These are phyloP conservation scores for Oceanodroma tethys DNA, from an alignment of 2,113 vertebrate genomes.

Conservation along the genomic window DNA sequence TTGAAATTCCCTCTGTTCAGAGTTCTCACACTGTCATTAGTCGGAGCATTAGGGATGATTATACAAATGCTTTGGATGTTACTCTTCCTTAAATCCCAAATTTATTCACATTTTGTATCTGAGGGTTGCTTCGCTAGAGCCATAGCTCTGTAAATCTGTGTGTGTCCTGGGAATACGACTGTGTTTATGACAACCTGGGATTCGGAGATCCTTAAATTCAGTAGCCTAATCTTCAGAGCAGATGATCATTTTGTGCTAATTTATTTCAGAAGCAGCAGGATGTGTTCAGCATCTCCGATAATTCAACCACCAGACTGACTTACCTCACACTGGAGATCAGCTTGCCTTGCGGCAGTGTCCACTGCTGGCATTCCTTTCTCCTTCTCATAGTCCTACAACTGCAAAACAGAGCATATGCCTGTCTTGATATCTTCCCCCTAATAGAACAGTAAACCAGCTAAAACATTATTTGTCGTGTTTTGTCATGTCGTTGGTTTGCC, in stretches of 20 bases:
- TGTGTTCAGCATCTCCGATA: not conserved
- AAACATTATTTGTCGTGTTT: not conserved
- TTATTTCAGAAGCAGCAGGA: not conserved
- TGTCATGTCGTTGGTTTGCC: not conserved
- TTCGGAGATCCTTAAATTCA: not conserved
- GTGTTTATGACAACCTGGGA: not conserved
- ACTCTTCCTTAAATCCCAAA: slow-evolving; percentile 67
- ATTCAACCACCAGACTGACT: not conserved
- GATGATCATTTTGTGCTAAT: not conserved
- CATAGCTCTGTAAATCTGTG: not conserved
- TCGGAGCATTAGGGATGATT: slow-evolving; percentile 58
- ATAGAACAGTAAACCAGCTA: not conserved
- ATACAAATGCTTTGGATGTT: slow-evolving; percentile 65
- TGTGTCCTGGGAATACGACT: not conserved
- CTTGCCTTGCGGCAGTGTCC: not conserved
- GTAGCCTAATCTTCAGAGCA: not conserved
- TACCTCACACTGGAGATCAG: not conserved
- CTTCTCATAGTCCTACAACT: not conserved
- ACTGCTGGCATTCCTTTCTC: not conserved
- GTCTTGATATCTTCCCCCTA: not conserved
- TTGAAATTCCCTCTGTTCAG: slow-evolving; percentile 76
- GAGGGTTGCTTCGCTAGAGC: slow-evolving; percentile 41
- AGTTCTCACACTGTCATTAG: slow-evolving; percentile 71
- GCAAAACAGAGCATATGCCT: not conserved
- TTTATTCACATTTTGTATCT: slow-evolving; percentile 44